These are phyloP conservation scores for Candidula unifasciata DNA, from an alignment of 2,888 invertebrate species.

Conservation along the genomic window DNA sequence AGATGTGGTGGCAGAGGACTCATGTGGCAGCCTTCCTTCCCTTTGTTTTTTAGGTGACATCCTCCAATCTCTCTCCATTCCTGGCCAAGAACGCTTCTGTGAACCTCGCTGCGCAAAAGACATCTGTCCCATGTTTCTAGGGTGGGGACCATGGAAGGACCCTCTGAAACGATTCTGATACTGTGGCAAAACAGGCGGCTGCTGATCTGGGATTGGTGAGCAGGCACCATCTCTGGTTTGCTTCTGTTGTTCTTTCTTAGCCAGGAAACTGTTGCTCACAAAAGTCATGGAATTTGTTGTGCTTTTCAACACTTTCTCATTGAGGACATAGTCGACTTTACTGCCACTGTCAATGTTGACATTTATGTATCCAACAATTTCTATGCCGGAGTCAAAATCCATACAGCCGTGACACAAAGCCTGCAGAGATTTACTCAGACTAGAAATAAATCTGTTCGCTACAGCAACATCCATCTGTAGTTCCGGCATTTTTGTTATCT, in stretches of 20 bases:
- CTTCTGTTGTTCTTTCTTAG: conserved; percentile 50
- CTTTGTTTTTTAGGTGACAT: conserved; percentile 37
- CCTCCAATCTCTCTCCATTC: conserved; percentile 49
- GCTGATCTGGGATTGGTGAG: conserved; percentile 43
- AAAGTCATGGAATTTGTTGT: conserved; percentile 55
- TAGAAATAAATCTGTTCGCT: conserved; percentile 53
- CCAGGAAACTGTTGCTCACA: conserved; percentile 55
- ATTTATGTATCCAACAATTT: conserved; percentile 52
- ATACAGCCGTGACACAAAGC: conserved; percentile 52
- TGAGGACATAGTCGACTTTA: conserved; percentile 51
- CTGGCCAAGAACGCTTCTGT: conserved; percentile 47
- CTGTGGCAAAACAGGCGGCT: not conserved
- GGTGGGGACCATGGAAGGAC: conserved; percentile 6
- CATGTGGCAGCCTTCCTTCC: not conserved
- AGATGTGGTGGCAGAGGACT: not conserved
- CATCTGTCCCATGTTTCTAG: conserved; percentile 9
- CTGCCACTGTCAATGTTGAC: conserved; percentile 51
- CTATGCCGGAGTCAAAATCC: conserved; percentile 52
- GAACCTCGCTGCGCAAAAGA: conserved; percentile 42
- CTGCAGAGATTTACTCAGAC: conserved; percentile 51
- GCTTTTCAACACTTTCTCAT: conserved; percentile 53
- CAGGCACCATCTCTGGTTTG: conserved; percentile 49
- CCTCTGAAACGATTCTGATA: conserved; percentile 23
- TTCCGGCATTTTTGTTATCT: conserved; percentile 46
- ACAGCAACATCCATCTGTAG: conserved; percentile 51